phyloP scores from a whole-genome alignment of 2,113 vertebrate genomes.

The Zosterops lateralis region DNA sequence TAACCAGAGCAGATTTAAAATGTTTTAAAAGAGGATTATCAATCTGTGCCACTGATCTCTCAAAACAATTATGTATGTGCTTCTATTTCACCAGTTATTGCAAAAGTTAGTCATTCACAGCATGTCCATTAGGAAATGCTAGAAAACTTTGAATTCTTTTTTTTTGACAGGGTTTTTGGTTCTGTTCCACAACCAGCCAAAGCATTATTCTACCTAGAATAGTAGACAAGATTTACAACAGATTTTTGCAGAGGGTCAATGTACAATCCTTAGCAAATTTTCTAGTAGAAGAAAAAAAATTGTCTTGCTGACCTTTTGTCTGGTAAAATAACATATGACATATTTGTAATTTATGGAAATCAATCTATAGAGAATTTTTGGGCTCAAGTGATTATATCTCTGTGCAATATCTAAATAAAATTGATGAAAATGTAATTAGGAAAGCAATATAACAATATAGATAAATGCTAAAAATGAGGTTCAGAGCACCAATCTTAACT shows the following conservation, averaged over 20 bases:
- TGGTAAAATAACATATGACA: conserved; percentile 42
- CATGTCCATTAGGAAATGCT: not conserved
- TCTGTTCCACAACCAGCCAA: not conserved
- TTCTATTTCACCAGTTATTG: not conserved
- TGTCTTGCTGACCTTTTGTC: conserved; percentile 66
- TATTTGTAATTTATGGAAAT: conserved; percentile 71
- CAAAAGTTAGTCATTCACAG: conserved; percentile 8
- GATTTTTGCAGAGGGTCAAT: conserved; percentile 20
- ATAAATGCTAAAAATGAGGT: conserved; percentile 56
- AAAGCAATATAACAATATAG: conserved; percentile 57
- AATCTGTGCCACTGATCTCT: not conserved
- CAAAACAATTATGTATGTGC: not conserved
- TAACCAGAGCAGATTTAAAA: conserved; percentile 11
- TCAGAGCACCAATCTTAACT: conserved; percentile 49
- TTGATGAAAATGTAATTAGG: conserved; percentile 55
- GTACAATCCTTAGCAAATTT: conserved; percentile 35
- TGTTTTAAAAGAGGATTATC: not conserved
- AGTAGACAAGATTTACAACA: not conserved
- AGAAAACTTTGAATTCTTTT: not conserved
- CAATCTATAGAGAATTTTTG: conserved; percentile 19
- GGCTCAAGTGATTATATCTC: conserved; percentile 65
- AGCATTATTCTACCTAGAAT: not conserved
- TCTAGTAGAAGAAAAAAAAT: conserved; percentile 45
- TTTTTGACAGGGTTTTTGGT: not conserved
- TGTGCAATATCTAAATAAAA: conserved; percentile 67